Base-by-base conservation (phyloP, 2,888 invertebrate species). In the Pristionchus mayeri region DNA sequence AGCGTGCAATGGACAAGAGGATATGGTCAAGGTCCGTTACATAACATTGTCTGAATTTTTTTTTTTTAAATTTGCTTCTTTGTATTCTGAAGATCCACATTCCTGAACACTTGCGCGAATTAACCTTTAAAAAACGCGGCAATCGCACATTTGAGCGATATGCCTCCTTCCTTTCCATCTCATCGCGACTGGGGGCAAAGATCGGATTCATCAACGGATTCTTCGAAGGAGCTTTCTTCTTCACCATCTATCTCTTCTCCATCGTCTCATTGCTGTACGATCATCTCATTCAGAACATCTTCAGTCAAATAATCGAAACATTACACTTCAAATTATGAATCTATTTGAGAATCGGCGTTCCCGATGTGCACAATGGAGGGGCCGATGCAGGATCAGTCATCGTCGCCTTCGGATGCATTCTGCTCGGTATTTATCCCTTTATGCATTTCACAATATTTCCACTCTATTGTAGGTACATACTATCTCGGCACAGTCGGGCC, bases 1-100 rank as follows among this genome's bases (percentile, higher is more conserved):
- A 27, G 86, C 88, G 9, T 88, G 87, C 40, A 89, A 89, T 79
- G 89, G 88, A 18, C 88, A 89, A 54, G 44, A 86, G 3, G 86
- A 85, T 57, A 88, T 89, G 87, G 87, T 88, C 34, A 71, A 86
- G 84, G 89, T 88, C 37, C 18, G 71, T 24, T 4, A 21, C n/a
- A n/a, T n/a, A n/a, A n/a, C n/a, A n/a, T n/a, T n/a, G n/a, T n/a
- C n/a, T n/a, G n/a, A n/a, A n/a, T n/a, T n/a, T n/a, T n/a, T n/a
- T n/a, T n/a, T n/a, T n/a, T n/a, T n/a, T n/a, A n/a, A n/a, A n/a
- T n/a, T n/a, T n/a, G n/a, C n/a, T n/a, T n/a, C n/a, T n/a, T n/a
- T n/a, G n/a, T n/a, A n/a, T n/a, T n/a, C n/a, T n/a, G n/a, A n/a
- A n/a, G n/a, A n/a, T n/a, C n/a, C n/a, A n/a, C n/a, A n/a, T n/a